A percentile compares a stretch with the other conserved stretches of the same genome.
Conservation (phyloP, 2,113 vertebrate genomes). For the Hippoglossus stenolepis region DNA sequence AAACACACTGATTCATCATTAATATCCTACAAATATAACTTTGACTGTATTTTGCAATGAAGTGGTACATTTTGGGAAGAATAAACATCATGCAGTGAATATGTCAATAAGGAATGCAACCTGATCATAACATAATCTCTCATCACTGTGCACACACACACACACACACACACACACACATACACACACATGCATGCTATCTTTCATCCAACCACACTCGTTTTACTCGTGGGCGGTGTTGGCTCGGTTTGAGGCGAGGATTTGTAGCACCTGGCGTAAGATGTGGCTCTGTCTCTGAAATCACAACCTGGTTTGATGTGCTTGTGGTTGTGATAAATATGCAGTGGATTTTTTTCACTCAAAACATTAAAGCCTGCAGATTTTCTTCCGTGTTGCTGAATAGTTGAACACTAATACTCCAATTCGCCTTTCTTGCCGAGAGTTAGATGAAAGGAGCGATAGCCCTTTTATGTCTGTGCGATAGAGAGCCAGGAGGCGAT, state of each 20-base stretch:
- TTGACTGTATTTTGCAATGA: not conserved
- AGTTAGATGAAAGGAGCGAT: not conserved
- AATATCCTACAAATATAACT: not conserved
- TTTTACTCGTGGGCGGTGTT: not conserved
- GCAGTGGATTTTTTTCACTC: constrained; percentile 4
- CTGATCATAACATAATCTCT: not conserved
- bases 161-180: not conserved
- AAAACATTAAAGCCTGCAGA: not conserved
- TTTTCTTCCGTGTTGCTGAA: not conserved
- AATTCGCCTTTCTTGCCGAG: not conserved
- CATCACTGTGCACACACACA: not conserved
- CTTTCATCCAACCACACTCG: constrained; percentile 1
- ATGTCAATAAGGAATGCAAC: not conserved
- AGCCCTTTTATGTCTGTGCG: not conserved
- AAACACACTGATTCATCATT: not conserved
- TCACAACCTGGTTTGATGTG: constrained; percentile 28
- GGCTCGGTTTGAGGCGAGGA: not conserved
- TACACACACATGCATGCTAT: not conserved
- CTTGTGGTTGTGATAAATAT: constrained; percentile 25
- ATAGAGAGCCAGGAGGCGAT: not conserved
- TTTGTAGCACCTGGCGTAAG: constrained; percentile 24
- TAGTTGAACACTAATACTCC: constrained; percentile 13
- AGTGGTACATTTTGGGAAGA: constrained; percentile 15
- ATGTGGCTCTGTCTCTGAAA: constrained; percentile 25
- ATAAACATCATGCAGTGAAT: constrained; percentile 3